Evolutionary conservation across 2,797 vertebrate genomes (phyloP).

Genomic region (Selene dorsalis): DNA sequence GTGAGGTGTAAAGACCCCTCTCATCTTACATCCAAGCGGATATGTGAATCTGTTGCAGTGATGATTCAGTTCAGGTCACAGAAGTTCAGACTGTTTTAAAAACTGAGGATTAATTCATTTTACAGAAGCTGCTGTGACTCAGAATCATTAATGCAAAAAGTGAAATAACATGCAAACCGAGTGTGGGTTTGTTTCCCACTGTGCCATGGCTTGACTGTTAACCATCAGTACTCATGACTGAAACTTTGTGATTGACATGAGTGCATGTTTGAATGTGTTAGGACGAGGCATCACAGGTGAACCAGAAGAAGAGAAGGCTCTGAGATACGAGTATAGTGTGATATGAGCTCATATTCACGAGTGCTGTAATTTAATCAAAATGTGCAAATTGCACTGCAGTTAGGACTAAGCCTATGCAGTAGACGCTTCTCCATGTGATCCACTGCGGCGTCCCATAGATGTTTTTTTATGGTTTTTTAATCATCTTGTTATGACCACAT

Average conservation of each 20-base stretch:
- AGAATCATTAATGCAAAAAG: neutral
- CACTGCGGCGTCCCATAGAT: too few relatives aligned
- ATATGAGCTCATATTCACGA: neutral
- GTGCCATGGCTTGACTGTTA: conserved; percentile 6
- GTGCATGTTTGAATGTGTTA: conserved; percentile 32
- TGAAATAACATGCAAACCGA: conserved; percentile 16
- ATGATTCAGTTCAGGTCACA: conserved; percentile 10
- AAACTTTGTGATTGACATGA: conserved; percentile 33
- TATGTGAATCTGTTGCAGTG: neutral
- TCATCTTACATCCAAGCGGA: neutral
- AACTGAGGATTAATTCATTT: neutral
- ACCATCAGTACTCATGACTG: conserved; percentile 28
- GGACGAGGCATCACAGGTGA: conserved; percentile 47
- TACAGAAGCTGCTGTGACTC: conserved; percentile 23
- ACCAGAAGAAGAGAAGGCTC: neutral
- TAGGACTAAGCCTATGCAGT: too few relatives aligned
- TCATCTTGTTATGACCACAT: neutral
- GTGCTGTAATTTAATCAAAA: conserved; percentile 4
- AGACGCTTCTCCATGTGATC: too few relatives aligned
- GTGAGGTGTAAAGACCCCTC: neutral
- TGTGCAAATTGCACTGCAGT: conserved; percentile 1
- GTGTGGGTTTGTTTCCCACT: neutral
- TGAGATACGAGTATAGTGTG: neutral
- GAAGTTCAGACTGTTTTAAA: neutral
- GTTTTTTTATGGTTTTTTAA: neutral